Conservation (phyloP, 1,140 invertebrate species). For the Drosophila mayri region DNA sequence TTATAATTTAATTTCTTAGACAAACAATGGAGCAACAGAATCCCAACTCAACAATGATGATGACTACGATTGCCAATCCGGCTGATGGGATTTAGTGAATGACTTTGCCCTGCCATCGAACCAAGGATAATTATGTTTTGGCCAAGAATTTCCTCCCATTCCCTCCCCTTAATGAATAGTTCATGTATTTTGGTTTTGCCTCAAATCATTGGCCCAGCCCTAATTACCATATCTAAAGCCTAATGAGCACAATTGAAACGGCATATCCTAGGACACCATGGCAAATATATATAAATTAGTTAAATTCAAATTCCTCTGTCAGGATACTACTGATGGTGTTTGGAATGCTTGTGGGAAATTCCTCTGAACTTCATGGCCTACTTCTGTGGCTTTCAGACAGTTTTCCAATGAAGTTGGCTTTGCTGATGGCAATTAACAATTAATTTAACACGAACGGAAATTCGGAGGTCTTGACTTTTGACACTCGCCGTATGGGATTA, state of each 20-base stretch:
- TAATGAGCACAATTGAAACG: conserved; percentile 59
- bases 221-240: conserved; percentile 34
- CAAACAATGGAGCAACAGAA: conserved; percentile 10
- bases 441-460: conserved; percentile 29
- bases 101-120: conserved; percentile 11
- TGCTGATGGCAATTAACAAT: conserved; percentile 27
- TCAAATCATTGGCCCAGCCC: background rate
- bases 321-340: background rate
- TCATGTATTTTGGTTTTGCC: conserved; percentile 9
- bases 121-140: conserved; percentile 21
- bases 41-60: background rate
- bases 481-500: conserved; percentile 2
- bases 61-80: background rate
- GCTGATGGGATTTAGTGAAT: conserved; percentile 16
- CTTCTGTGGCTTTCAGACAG: conserved; percentile 20
- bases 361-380: conserved; percentile 11
- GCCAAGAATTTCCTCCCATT: background rate
- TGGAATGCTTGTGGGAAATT: conserved; percentile 23
- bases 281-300: conserved; percentile 33
- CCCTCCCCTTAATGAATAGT: conserved; percentile 20
- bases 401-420: conserved; percentile 20
- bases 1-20: conserved; percentile 34
- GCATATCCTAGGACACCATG: conserved; percentile 10
- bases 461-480: conserved; percentile 15
- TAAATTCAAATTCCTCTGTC: conserved; percentile 11